Base-by-base conservation (phyloP, 2,888 invertebrate species). In the Macrosoma leucophasiata region DNA sequence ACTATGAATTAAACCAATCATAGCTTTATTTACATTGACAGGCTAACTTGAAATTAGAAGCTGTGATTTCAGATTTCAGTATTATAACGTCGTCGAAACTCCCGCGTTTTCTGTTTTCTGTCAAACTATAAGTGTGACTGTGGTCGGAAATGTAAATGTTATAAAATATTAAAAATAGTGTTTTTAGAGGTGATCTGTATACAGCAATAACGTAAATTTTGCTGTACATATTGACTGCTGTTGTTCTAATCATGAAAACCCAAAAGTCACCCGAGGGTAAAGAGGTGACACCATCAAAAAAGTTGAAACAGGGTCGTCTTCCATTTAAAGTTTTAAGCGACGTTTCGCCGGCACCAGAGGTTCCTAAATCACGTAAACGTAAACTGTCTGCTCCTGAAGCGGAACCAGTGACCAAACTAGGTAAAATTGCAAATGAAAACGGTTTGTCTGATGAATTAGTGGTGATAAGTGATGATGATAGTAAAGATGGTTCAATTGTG, bases 251-350 rank as follows among this genome's bases (percentile, higher is more conserved):
- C 33, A 82, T 81, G 82, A 81, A 81, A 64, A 68, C 74, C 38
- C 69, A 54, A 27, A 76, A 75, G 47, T 66, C 73, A 9, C 68
- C 74, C 7, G 71, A 68, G 35, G 65, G 58, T 43, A 58, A 57
- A 29, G 73, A 75, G 48, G 58, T 75, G 46, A 82, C 79, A 23
- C 82, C 84, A 18, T 76, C 81, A 7, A 81, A 78, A 58, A 88
- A 88, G 54, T 62, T 89, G 32, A 86, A 85, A 45, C 89, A 89
- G 63, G 87, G 88, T 43, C 81, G 87, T 47, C 73, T 89, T 43
- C 88, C 88, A 43, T 89, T 89, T 55, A 88, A 86, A 69, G 54
- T 86, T 42, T 62, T 87, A 31, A 75, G 84, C 39, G 81, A 81
- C 55, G 64, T 56, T 28, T 69, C 84, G 19, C 68, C 81, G 13